Evolutionary conservation across 1,140 invertebrate genomes (phyloP), one percentile per base, ranked within the genome.

Genomic region (Tenebrio molitor): DNA sequence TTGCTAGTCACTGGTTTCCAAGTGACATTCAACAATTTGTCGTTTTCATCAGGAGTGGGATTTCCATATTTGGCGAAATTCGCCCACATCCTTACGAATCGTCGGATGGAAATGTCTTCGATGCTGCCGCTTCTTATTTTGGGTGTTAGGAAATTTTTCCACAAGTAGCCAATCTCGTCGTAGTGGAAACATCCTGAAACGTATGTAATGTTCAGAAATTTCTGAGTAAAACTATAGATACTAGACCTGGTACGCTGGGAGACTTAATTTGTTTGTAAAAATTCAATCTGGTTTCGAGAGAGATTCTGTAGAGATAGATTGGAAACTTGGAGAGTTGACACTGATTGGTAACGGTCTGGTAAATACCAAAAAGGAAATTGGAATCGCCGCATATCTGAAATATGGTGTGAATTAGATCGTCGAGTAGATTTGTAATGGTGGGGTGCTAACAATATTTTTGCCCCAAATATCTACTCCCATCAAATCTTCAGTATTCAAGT

Each of bases 81-180:
- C 0, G 85, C 83, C 84, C 86, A 86, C 74, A 88, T 77, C 78
- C 82, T 85, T 15, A 87, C 83, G 83, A 89, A 86, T 15, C 83
- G 84, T 65, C 82, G 83, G 50, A 87, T 79, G 7, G 36, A 46
- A 36, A 76, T 42, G 12, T 78, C 76, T 73, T 83, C 81, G 16
- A 83, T 15, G 21, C 79, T 81, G 15, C 81, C 71, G 1, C 81
- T 71, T 15, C 83, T 79, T 12, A 78, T 29, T 82, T 73, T 82
- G 16, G 79, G 75, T 8, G 82, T 83, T 21, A 85, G 67, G 69
- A 76, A 76, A 65, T 80, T 85, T 74, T 84, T 82, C 75, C 89
- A 91, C 3, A 90, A 73, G 80, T 89, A 90, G 71, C 85, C 86
- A 1, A 90, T 39, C 73, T 91, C 89, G 71, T 90, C 89, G 0